Conservation (phyloP, 2,113 vertebrate genomes). For the Oncorhynchus kisutch region DNA sequence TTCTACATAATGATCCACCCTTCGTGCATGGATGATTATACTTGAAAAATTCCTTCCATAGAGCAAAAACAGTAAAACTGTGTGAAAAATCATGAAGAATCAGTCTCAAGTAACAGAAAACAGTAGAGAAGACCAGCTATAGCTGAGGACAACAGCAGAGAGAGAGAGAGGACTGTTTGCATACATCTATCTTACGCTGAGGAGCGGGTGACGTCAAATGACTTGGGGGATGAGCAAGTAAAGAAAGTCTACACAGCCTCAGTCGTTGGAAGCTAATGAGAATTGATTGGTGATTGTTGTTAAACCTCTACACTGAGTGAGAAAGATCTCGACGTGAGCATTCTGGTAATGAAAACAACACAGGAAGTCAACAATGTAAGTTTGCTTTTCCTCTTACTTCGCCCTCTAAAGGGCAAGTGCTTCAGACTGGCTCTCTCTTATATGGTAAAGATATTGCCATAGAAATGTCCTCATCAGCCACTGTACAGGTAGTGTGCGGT, state of each 20-base stretch:
- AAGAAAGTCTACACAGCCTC: neutral
- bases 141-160: too few species aligned
- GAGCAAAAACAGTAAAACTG: neutral
- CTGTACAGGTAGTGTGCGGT: neutral
- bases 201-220: conserved; percentile 19
- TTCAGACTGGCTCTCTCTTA: neutral
- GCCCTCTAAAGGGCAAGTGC: neutral
- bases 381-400: neutral
- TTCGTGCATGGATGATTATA: neutral
- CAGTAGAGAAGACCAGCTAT: too few species aligned
- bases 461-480: neutral
- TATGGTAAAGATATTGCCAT: neutral
- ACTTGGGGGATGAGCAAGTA: neutral
- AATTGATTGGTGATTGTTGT: neutral
- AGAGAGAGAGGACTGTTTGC: neutral
- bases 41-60: neutral
- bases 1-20: conserved; percentile 22
- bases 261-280: neutral
- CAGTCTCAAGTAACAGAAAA: neutral
- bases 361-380: conserved; percentile 32
- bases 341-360: neutral
- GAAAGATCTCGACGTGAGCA: neutral
- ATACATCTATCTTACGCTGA: conserved; percentile 1
- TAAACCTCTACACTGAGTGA: neutral
- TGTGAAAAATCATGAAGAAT: neutral